Base-by-base conservation (phyloP, 1,140 invertebrate genomes). In the Adelges cooleyi region DNA sequence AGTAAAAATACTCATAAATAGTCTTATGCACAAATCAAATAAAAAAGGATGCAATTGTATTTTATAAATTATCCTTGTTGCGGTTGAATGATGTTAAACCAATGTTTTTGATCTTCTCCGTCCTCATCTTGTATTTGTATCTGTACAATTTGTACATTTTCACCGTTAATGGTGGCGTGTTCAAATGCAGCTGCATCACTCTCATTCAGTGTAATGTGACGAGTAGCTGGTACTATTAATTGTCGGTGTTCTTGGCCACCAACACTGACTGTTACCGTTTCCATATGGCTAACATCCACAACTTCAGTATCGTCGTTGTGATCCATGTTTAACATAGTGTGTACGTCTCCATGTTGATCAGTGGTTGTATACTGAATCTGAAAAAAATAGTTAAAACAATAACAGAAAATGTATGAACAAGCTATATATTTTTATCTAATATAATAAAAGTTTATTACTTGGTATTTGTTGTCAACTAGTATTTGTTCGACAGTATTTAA, bases 381-480 rank as follows among this genome's bases (percentile, higher is more conserved):
- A 5, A 53, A 1, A n/a, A 17, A 59, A 59, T 17, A 15, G 6
- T 46, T 46, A n/a, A 42, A 18, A 51, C n/a, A 13, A 65, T 48
- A 29, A 36, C n/a, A n/a, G n/a, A n/a, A n/a, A n/a, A n/a, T n/a
- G n/a, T n/a, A 65, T 33, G 17, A 33, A 36, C 15, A 48, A 56
- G 13, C 6, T 25, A 66, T n/a, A 52, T 15, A 1, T 33, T 65
- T 36, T 6, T 22, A 15, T 6, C 8, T 15, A 5, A 50, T 23
- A 15, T 13, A 18, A 40, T 50, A 42, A 6, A 38, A 51, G 49
- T 10, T 3, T 29, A 49, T 59, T 70, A 70, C 69, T 70, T 70
- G 48, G 75, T 75, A 70, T 81, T 77, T 27, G 80, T 80, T 17
- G 80, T 78, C 8, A 81, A 75, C 71, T 79, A 77, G 67, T 79